Evolutionary conservation across 2,113 vertebrate species (phyloP), one percentile per base, ranked within the genome.

Genomic region (Proterorhinus semilunaris): DNA sequence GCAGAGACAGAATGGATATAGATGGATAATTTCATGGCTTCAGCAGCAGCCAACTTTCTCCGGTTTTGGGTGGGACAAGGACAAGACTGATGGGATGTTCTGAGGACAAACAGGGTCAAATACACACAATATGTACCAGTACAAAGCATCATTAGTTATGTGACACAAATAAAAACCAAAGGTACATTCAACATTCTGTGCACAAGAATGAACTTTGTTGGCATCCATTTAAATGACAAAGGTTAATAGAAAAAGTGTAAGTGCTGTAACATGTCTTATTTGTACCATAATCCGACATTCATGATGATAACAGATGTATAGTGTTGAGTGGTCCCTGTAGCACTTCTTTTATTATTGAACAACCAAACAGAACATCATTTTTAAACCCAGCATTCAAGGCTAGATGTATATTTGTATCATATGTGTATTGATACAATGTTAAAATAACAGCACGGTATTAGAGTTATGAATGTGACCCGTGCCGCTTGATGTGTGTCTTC

Each of bases 21-120:
- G 74, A 80, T 73, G 72, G 80, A 82, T 80, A 68, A 52, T 79
- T 83, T 79, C 72, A 66, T 74, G 78, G 74, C 69, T 76, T 76
- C 75, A 69, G 65, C 72, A 76, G 61, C 53, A 69, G 71, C 57
- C 65, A 76, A 55, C 67, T 62, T 58, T 68, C 69, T 5, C 52
- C 6, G 45, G 27, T 44, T 64, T 13, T 13, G 52, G 27, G 36
- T 52, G 8, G 48, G 42, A 65, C 61, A 48, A 66, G 67, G 62
- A 67, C 36, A 62, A 59, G 53, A 51, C 64, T 63, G 66, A 61
- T 66, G 65, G 9, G 50, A 17, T 54, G 63, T 55, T 54, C 48
- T 17, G 6, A 27, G 68, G 49, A 6, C 62, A 66, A 67, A 59
- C 43, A 11, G 65, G 47, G 46, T 70, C 49, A 66, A n/a, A 11